These are phyloP conservation scores for Laterallus jamaicensis DNA, from an alignment of 2,113 vertebrate species.

Conservation along the genomic window DNA sequence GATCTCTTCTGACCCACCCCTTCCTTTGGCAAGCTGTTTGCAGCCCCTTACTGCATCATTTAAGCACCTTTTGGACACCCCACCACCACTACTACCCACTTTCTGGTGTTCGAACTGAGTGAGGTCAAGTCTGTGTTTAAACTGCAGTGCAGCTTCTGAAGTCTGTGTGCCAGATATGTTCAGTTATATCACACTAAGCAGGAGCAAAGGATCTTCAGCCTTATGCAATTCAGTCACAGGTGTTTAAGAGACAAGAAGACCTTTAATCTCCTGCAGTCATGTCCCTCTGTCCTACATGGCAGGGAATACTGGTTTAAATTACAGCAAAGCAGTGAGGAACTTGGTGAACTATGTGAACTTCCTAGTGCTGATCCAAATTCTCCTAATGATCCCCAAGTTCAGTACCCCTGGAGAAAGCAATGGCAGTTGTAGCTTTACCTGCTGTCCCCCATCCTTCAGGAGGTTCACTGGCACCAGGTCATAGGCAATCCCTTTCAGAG, in stretches of 20 bases:
- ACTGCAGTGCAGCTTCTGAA: background rate
- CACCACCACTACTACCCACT: background rate
- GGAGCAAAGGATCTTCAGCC: background rate
- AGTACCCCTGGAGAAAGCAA: background rate
- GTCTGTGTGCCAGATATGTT: background rate
- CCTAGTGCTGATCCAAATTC: background rate
- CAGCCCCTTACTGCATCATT: background rate
- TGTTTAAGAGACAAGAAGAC: background rate
- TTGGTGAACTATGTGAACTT: background rate
- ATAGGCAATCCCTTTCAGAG: slow-evolving; percentile 90
- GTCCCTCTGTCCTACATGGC: background rate
- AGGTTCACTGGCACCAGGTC: slow-evolving; percentile 86
- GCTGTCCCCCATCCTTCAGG: slow-evolving; percentile 89
- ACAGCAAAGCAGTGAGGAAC: background rate
- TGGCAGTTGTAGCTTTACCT: slow-evolving; percentile 78
- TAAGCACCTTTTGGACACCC: background rate
- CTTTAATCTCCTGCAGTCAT: background rate
- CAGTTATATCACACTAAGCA: background rate
- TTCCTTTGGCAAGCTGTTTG: background rate
- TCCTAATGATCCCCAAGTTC: background rate
- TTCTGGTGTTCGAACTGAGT: background rate
- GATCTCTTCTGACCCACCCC: background rate
- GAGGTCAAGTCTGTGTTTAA: background rate
- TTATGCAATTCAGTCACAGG: background rate
- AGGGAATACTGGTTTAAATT: background rate